Evolutionary conservation across 2,797 vertebrate species (phyloP), one percentile per base, ranked within the genome.

Genomic region (Sparus aurata): DNA sequence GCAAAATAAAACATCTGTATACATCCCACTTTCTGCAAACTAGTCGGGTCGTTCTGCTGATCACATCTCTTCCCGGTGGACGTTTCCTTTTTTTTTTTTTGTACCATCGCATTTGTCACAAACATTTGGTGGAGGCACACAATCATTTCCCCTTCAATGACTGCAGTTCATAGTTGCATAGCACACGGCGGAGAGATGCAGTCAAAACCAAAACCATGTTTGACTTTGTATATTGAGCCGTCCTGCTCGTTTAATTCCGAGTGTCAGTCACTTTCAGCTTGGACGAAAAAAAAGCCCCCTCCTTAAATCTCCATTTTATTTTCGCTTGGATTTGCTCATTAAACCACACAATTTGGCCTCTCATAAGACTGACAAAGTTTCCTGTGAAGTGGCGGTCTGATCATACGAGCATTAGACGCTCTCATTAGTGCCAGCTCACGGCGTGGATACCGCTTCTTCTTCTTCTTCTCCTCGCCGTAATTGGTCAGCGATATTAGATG

Each of bases 111-210:
- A 73, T 71, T 81, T 79, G 76, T 87, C 79, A 79, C 52, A 66
- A 77, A 77, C 69, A 75, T 85, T 80, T 85, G 58, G 73, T 49
- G 66, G 87, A 91, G 87, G 80, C 82, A 83, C 78, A 76, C 87
- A 54, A 61, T 76, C 75, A 58, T 79, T 55, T 83, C 49, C 66
- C 75, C 73, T 81, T 86, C 73, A 77, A 22, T 72, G 79, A 83
- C 81, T 88, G 87, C 80, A 85, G 65, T 83, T 83, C 25, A 65
- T 46, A 75, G 73, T 93, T 92, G 92, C 93, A 93, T 92, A 94
- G 92, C 87, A 83, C 86, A 79, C 80, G 69, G 73, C 27, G 9
- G 73, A 73, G 73, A 73, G 66, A 75, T 60, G 50, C 6, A 63
- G 50, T 75, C 59, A 49, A 78, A 59, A 71, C 46, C 69, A 53